phyloP scores from a whole-genome alignment of 2,888 invertebrate genomes.

The Automeris io region DNA sequence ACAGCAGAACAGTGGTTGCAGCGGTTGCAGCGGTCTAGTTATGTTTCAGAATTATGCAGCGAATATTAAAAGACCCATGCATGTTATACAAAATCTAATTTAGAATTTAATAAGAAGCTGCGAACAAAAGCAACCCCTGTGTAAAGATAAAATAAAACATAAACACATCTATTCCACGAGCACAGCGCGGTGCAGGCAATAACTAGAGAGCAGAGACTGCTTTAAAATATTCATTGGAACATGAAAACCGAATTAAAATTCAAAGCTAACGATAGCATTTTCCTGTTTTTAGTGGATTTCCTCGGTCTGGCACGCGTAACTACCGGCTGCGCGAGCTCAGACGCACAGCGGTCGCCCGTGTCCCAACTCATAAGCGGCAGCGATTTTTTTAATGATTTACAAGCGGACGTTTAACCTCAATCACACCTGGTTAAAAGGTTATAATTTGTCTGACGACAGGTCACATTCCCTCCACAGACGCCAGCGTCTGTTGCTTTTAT shows the following conservation, averaged over 20 bases:
- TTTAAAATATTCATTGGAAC: neutral
- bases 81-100: no score
- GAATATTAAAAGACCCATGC: no score
- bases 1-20: no score
- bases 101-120: no score
- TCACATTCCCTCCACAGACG: no score
- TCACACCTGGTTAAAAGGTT: no score
- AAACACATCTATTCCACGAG: neutral
- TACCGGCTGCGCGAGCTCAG: neutral
- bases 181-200: neutral
- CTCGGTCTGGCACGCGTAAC: neutral
- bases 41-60: no score
- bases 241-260: neutral
- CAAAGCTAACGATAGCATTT: neutral
- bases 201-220: neutral
- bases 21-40: no score
- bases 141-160: neutral
- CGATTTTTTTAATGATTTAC: neutral
- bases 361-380: neutral
- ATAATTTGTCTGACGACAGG: no score
- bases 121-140: neutral
- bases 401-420: no score
- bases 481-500: no score
- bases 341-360: neutral
- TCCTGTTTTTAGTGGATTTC: neutral